Evolutionary conservation across 2,888 invertebrate species (phyloP).

Genomic region (Seira musarum): DNA sequence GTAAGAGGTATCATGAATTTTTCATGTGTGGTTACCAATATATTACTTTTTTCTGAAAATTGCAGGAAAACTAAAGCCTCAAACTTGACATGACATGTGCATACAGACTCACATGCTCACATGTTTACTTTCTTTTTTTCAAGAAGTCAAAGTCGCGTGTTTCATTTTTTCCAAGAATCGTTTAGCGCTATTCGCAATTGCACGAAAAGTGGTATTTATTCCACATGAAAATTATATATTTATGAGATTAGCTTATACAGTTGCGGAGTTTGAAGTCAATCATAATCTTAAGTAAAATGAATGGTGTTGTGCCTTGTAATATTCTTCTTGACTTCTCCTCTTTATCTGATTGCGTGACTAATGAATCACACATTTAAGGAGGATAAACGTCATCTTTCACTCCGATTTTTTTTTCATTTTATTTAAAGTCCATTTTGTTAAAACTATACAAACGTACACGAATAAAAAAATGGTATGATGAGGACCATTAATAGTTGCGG

Average conservation of each 20-base stretch:
- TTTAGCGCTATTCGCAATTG: neutral
- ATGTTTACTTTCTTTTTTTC: constrained; percentile 1
- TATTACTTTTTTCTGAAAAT: constrained; percentile 20
- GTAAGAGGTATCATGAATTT: constrained; percentile 1
- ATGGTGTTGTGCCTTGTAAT: neutral
- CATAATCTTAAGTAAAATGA: neutral
- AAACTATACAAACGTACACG: too few relatives aligned
- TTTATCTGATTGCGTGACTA: constrained; percentile 59
- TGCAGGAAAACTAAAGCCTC: constrained; percentile 12
- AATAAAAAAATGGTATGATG: too few relatives aligned
- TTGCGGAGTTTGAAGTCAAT: neutral
- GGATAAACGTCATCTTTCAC: constrained; percentile 60
- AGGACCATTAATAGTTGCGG: neutral
- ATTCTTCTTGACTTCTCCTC: neutral
- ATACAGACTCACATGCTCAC: constrained; percentile 1
- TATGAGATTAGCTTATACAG: neutral
- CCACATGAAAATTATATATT: constrained; percentile 15
- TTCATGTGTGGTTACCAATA: constrained; percentile 12
- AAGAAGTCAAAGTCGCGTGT: too few relatives aligned
- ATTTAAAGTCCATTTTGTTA: neutral
- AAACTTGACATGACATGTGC: neutral
- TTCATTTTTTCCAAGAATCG: neutral
- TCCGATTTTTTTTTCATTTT: constrained; percentile 37
- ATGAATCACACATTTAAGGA: constrained; percentile 61
- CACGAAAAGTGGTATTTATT: constrained; percentile 6